Percentiles rank a stretch among this genome's conserved stretches.
phyloP scores from a whole-genome alignment of 2,113 vertebrate genomes.

The Romanogobio albipinnatus region DNA sequence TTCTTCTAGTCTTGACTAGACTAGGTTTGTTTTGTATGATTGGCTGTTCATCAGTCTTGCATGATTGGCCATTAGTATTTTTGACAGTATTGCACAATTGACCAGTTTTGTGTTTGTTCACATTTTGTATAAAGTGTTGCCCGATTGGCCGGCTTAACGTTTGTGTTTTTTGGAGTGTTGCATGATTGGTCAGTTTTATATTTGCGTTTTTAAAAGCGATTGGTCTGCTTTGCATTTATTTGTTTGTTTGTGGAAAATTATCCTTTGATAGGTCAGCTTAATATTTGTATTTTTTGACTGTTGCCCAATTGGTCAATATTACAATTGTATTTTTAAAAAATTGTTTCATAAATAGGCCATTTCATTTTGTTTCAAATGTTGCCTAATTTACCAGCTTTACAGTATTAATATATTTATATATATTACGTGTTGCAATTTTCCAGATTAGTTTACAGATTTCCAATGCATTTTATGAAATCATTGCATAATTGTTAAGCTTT shows the following conservation, averaged over 20 bases:
- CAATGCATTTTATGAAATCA: no score
- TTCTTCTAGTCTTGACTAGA: slow-evolving; percentile 11
- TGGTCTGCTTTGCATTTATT: background rate
- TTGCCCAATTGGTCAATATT: no score
- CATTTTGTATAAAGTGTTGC: background rate
- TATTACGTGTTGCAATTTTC: no score
- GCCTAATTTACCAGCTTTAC: no score
- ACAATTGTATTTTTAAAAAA: no score
- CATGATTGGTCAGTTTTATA: background rate
- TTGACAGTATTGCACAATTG: background rate
- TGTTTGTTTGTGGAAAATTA: background rate
- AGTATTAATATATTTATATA: no score
- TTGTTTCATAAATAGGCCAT: no score
- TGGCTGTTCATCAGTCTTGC: background rate
- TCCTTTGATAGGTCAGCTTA: background rate
- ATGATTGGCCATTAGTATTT: background rate
- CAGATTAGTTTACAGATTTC: no score
- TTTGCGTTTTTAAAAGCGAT: background rate
- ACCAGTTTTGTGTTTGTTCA: background rate
- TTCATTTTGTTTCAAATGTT: no score
- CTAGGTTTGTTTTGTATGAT: background rate
- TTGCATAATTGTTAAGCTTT: no score
- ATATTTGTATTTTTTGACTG: background rate
- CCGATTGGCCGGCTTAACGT: background rate
- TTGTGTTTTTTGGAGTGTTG: background rate